phyloP scores from a whole-genome alignment of 2,888 invertebrate genomes.

The Apocheima hispidaria region DNA sequence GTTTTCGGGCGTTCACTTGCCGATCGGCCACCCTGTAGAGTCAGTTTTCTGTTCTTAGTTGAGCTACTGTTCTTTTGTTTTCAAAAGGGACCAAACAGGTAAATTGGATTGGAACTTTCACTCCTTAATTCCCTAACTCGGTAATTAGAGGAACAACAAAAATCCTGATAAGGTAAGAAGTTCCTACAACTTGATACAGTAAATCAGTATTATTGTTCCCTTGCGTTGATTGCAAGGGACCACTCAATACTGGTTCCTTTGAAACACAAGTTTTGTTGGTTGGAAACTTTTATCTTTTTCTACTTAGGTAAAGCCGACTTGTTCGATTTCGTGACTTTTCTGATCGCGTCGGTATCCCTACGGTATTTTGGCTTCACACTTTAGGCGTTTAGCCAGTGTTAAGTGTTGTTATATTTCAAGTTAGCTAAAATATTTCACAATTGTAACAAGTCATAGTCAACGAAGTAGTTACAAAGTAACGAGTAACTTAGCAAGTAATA shows the following conservation, averaged over 20 bases:
- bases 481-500: too few relatives aligned
- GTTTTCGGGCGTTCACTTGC: too few relatives aligned
- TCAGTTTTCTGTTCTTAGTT: too few relatives aligned
- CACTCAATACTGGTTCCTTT: neutral
- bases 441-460: too few relatives aligned
- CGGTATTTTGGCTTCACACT: too few relatives aligned
- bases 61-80: conserved; percentile 7
- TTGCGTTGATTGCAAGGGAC: conserved; percentile 3
- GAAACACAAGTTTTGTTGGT: conserved; percentile 2
- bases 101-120: conserved; percentile 27
- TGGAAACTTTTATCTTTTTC: conserved; percentile 1
- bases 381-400: neutral
- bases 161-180: conserved; percentile 15
- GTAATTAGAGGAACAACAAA: conserved; percentile 22
- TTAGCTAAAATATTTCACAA: too few relatives aligned
- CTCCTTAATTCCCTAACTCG: conserved; percentile 10
- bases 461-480: too few relatives aligned
- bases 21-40: too few relatives aligned
- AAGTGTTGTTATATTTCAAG: too few relatives aligned
- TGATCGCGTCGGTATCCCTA: neutral
- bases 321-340: neutral
- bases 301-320: neutral
- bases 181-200: conserved; percentile 8
- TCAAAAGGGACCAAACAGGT: conserved; percentile 15
- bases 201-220: conserved; percentile 3